Base-by-base conservation (phyloP, 2,888 invertebrate species). In the Drosophila mercatorum region DNA sequence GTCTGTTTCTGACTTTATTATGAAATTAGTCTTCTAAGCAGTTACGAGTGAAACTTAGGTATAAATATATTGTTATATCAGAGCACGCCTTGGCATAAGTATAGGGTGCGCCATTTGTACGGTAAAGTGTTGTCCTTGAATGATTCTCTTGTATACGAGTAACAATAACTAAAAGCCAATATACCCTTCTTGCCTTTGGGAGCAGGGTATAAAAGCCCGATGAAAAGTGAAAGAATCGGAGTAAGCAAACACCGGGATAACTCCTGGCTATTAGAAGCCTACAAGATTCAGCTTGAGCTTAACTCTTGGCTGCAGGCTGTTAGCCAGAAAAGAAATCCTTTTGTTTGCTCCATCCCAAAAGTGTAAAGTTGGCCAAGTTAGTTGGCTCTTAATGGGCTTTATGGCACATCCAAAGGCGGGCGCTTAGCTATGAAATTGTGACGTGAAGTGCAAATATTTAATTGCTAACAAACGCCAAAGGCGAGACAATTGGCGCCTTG, bases 361-460 rank as follows among this genome's bases (percentile, higher is more conserved):
- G 14, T 62, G 58, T 41, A 69, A 72, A 73, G 65, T 87, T 75
- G 58, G 72, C 69, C 67, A 66, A 62, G 43, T 26, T 28, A 47
- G 46, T 34, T 59, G 63, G 47, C 28, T 62, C 40, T 61, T 69
- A 22, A 56, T 49, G 40, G 41, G 51, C 52, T 47, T 65, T 40
- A 36, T 31, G 36, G 4, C 14, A 14, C 49, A 57, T 17, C 53
- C 61, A 49, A 62, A 34, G 36, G 59, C 63, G 44, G 34, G 43
- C 44, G 28, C 55, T 52, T 83, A 51, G 57, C 72, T 52, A 53
- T 53, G 70, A 74, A 78, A 78, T 64, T 78, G 78, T 70, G 73
- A 61, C 73, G 55, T 88, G 68, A 83, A 80, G 87, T 84, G 87
- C 87, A 83, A 78, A 83, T 72, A 88, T 84, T 84, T 84, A 84